These are phyloP conservation scores for Aricia agestis DNA, from an alignment of 1,140 invertebrate species.

Conservation along the genomic window DNA sequence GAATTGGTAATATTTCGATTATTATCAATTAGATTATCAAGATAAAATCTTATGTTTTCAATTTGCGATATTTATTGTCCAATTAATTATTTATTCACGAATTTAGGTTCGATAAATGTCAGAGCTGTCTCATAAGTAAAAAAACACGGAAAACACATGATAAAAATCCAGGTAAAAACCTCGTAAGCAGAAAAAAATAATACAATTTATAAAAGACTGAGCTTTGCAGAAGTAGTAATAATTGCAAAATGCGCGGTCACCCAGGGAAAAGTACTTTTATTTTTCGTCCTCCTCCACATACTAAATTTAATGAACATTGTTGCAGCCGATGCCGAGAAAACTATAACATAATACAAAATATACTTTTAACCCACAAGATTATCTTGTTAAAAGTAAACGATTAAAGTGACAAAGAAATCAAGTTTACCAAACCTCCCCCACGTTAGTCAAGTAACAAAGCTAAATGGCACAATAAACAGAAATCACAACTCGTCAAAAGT, in stretches of 20 bases:
- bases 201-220: no score
- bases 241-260: no score
- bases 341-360: no score
- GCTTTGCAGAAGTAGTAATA: no score
- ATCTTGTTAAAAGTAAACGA: no score
- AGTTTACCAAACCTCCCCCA: constrained; percentile 11
- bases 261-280: no score
- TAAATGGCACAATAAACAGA: constrained; percentile 63
- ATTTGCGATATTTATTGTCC: background rate
- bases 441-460: constrained; percentile 35
- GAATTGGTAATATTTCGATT: background rate
- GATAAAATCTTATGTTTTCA: background rate
- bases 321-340: no score
- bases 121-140: background rate
- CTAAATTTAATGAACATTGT: no score
- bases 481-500: constrained; percentile 68
- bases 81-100: background rate
- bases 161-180: no score
- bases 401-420: background rate
- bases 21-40: background rate
- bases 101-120: background rate
- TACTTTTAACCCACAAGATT: no score
- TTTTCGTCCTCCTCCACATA: no score
- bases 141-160: background rate
- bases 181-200: no score